phyloP scores from a whole-genome alignment of 2,113 vertebrate species.

The Neolamprologus cancellatus region DNA sequence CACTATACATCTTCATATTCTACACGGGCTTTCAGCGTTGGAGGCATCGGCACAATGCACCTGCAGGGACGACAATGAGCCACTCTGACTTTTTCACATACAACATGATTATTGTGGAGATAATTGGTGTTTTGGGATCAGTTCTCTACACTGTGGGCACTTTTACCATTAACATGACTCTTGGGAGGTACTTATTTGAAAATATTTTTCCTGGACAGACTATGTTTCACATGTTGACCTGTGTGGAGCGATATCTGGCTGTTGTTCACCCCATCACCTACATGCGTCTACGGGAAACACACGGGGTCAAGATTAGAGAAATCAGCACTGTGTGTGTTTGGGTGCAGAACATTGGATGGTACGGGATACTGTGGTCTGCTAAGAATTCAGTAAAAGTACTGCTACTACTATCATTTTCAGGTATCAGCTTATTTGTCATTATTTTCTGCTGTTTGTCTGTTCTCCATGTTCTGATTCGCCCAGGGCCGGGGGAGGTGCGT shows the following conservation, averaged over 20 bases:
- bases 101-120: neutral
- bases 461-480: neutral
- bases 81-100: conserved; percentile 6
- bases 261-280: neutral
- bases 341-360: accelerated
- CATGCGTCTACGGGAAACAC: neutral
- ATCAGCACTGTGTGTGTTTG: neutral
- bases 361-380: neutral
- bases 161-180: accelerated
- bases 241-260: conserved; percentile 27
- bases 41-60: accelerated
- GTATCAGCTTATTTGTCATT: accelerated
- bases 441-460: neutral
- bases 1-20: neutral
- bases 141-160: accelerated
- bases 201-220: neutral
- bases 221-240: neutral
- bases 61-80: neutral
- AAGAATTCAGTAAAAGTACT: neutral
- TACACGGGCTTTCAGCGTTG: neutral
- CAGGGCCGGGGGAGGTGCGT: neutral
- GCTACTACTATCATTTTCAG: accelerated
- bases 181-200: accelerated
- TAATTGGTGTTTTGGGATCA: accelerated
- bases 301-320: neutral